Evolutionary conservation across 2,888 invertebrate genomes (phyloP), one percentile per base, ranked within the genome.

Genomic region (Saturnia pavonia): DNA sequence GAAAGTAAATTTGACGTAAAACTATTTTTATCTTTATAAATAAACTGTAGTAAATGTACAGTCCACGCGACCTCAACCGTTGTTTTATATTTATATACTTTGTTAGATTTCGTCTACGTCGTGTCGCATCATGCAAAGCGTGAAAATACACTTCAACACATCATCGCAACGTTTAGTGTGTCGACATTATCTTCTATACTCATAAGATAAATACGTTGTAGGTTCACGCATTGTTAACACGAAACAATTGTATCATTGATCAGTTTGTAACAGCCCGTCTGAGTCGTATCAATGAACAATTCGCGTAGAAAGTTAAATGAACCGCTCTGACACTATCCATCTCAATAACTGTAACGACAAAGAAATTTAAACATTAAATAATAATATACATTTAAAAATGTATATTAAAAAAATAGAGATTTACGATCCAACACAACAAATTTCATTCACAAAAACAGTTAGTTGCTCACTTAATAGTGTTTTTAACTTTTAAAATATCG

Each of bases 241-340:
- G 69, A 75, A 74, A 78, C 78, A 80, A 79, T 75, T 69, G 74
- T 75, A 79, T 81, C 76, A 51, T 63, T 42, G 19, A 70, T 73
- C 68, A 69, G 73, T 70, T 68, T 68, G 40, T 51, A 72, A 71
- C 70, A 34, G 71, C 70, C 71, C 54, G 22, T 14, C 60, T 8
- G 14, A 2, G 54, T 54, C 6, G 16, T 65, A 65, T 65, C 65
- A 65, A 65, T 65, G 70, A 75, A 60, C 57, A 60, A 76, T 79
- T 77, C 75, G 75, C 76, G 74, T 84, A 83, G 86, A 87, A 84
- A 86, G 86, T 85, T 76, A 78, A 81, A 76, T 80, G 80, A 80
- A 77, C 78, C 73, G 65, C 40, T 65, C 40, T 9, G 19, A 40
- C 0, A 1, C 40, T n/a, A 65, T 65, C 65, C 40, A 80, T 77